Base-by-base conservation (phyloP, 2,113 vertebrate species). In the Collichthys lucidus region DNA sequence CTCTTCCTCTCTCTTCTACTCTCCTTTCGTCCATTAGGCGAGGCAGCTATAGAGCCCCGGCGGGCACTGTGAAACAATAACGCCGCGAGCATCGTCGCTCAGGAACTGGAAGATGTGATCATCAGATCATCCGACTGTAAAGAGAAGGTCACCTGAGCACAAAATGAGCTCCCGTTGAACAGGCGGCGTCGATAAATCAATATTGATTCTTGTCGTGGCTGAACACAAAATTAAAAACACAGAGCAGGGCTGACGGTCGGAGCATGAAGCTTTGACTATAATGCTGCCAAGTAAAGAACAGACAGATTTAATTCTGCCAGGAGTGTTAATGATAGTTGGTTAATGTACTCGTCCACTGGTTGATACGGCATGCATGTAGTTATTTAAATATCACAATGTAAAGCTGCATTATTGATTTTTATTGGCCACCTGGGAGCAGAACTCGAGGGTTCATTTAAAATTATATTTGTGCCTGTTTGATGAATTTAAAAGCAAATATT, bases 1-100 rank as follows among this genome's bases (percentile, higher is more conserved):
- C 70, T 70, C 50, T 44, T 89, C 83, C 85, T 82, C 65, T n/a
- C n/a, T n/a, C n/a, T n/a, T n/a, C n/a, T n/a, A n/a, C n/a, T n/a
- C n/a, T 63, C 20, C 80, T 66, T 86, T 85, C 82, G 76, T 87
- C 77, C 68, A 35, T 73, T 47, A 71, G 81, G 59, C 53, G 50
- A 74, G 64, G 56, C 19, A 74, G 74, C 52, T 8, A n/a, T 47
- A 62, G 61, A 40, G 35, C 35, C 20, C 20, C 16, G 26, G 20
- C 66, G 16, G n/a, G 55, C 69, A 4, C 55, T 11, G 65, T 3
- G 42, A 65, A 20, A 77, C 80, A 62, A 74, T 70, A 53, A 77
- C 2, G 47, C 29, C 4, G 14, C 5, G 31, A 31, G 64, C 22
- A 4, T 8, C 75, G 7, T 31, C 6, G 19, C 87, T 68, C 20